phyloP scores from a whole-genome alignment of 2,797 vertebrate species.

The Morelia viridis region DNA sequence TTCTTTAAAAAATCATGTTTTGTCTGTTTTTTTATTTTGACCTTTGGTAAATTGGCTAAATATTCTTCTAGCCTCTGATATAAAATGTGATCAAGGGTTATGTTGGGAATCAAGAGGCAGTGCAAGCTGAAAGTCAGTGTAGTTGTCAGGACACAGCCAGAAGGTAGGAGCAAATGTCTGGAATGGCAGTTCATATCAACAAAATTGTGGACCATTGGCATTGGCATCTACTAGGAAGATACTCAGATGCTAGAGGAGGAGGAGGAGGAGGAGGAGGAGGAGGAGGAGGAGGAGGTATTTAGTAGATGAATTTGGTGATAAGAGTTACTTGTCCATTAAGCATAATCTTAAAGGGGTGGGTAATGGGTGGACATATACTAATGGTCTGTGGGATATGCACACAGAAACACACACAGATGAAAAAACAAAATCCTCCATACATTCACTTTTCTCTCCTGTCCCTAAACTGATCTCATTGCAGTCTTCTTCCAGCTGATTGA shows the following conservation, averaged over 20 bases:
- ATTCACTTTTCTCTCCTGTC: not conserved
- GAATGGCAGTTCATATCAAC: not conserved
- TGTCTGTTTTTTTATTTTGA: not conserved
- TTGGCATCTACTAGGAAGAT: not conserved
- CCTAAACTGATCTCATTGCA: not conserved
- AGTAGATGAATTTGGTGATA: not conserved
- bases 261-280: not conserved
- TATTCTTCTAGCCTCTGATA: not conserved
- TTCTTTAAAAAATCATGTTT: not conserved
- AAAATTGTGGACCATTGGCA: not conserved
- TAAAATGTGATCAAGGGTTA: not conserved
- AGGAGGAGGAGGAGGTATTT: too few species aligned
- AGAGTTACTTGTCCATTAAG: not conserved
- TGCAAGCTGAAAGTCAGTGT: not conserved
- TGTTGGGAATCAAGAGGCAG: not conserved
- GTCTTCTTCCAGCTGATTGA: not conserved
- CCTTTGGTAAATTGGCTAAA: not conserved
- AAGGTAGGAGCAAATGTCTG: too few species aligned
- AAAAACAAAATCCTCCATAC: not conserved
- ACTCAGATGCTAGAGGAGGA: too few species aligned
- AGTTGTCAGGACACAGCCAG: not conserved
- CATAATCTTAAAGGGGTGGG: not conserved
- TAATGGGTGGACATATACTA: not conserved
- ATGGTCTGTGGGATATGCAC: not conserved
- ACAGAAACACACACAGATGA: not conserved